Percentiles rank a stretch among this genome's conserved stretches.
phyloP scores from a whole-genome alignment of 2,113 vertebrate genomes.

The Siphamia tubifer region DNA sequence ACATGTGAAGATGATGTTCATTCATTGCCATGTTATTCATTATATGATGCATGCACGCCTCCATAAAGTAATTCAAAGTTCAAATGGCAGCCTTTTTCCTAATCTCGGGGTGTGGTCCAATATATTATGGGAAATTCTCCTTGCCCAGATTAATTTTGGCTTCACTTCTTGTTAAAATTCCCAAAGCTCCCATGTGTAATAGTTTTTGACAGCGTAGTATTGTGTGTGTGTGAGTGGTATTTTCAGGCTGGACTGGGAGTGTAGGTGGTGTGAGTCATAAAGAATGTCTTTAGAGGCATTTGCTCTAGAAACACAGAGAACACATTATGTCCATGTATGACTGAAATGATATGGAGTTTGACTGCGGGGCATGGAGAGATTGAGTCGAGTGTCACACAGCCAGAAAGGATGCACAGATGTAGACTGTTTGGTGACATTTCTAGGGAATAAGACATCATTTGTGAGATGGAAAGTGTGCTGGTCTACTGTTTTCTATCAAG shows the following conservation, averaged over 20 bases:
- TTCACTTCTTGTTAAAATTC: conserved; percentile 41
- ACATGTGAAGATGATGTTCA: neutral
- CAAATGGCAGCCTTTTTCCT: conserved; percentile 18
- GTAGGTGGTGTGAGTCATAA: conserved; percentile 75
- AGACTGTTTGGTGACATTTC: conserved; percentile 44
- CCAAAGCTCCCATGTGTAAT: conserved; percentile 33
- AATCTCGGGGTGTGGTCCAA: conserved; percentile 56
- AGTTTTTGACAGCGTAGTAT: conserved; percentile 50
- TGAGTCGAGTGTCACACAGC: conserved; percentile 32
- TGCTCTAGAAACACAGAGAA: conserved; percentile 53
- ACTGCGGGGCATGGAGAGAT: conserved; percentile 31
- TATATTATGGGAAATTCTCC: conserved; percentile 37
- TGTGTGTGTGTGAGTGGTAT: conserved; percentile 38
- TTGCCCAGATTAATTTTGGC: conserved; percentile 46
- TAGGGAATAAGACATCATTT: conserved; percentile 13
- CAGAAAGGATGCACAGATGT: conserved; percentile 33
- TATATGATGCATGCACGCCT: neutral
- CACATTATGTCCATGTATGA: conserved; percentile 56
- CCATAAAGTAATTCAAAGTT: conserved; percentile 9
- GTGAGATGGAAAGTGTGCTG: neutral
- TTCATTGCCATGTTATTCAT: neutral
- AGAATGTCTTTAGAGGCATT: conserved; percentile 61
- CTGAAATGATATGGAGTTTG: conserved; percentile 24
- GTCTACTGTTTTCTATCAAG: conserved; percentile 1
- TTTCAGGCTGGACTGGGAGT: conserved; percentile 50